Conservation (phyloP, 2,888 invertebrate genomes). For the Nomada flava region DNA sequence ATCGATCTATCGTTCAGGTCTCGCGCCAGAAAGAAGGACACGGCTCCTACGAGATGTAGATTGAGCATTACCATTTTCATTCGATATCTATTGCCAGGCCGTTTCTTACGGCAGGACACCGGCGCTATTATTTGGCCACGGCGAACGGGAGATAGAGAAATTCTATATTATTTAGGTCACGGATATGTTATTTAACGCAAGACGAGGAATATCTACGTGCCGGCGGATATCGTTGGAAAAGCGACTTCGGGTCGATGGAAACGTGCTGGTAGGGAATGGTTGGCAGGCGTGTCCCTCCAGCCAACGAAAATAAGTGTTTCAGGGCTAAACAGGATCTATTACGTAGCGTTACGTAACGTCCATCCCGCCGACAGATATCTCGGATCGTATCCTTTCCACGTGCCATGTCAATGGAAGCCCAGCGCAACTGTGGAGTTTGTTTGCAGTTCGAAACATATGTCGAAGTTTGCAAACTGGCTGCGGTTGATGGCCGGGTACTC, state of each 20-base stretch:
- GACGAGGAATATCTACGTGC: slow-evolving; percentile 23
- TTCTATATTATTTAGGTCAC: slow-evolving; percentile 62
- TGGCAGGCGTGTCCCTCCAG: slow-evolving; percentile 45
- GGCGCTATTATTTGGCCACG: slow-evolving; percentile 5
- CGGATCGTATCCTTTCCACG: background rate
- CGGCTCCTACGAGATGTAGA: background rate
- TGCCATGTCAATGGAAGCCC: background rate
- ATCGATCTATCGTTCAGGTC: slow-evolving; percentile 11
- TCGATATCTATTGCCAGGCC: no score
- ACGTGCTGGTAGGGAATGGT: slow-evolving; percentile 29
- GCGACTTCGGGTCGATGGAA: slow-evolving; percentile 58
- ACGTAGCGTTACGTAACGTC: slow-evolving; percentile 37
- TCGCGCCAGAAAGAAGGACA: background rate
- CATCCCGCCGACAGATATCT: slow-evolving; percentile 11
- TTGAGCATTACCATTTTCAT: slow-evolving; percentile 1
- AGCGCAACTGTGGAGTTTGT: background rate
- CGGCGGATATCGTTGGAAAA: slow-evolving; percentile 33
- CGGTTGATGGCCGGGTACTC: background rate
- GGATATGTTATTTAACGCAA: slow-evolving; percentile 64
- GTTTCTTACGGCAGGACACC: no score
- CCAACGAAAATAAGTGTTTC: slow-evolving; percentile 50
- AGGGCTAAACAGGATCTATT: slow-evolving; percentile 42
- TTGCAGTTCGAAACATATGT: background rate
- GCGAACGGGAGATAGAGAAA: slow-evolving; percentile 16
- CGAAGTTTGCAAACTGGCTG: background rate